phyloP scores from a whole-genome alignment of 2,797 vertebrate genomes.

The Rhadinocentrus ornatus region DNA sequence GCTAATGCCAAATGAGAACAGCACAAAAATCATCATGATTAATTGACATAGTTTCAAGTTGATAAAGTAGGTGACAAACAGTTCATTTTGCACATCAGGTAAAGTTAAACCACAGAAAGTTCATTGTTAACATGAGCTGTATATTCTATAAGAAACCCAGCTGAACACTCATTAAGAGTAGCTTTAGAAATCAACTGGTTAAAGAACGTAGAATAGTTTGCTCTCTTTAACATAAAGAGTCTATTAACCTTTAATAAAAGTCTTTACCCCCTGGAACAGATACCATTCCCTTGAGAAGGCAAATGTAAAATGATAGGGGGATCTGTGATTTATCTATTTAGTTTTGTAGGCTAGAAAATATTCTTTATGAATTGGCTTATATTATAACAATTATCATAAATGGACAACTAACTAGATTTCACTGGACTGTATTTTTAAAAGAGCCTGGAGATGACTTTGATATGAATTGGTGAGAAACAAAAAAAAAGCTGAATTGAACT shows the following conservation, averaged over 20 bases:
- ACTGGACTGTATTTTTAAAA: too few species aligned
- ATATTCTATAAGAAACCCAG: constrained; percentile 1
- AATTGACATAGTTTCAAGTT: neutral
- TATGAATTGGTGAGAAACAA: too few species aligned
- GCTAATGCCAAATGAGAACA: neutral
- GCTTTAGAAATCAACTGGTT: constrained; percentile 13
- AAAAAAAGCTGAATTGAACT: too few species aligned
- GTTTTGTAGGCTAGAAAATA: too few species aligned
- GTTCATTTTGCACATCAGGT: neutral
- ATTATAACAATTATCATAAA: too few species aligned
- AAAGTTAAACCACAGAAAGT: neutral
- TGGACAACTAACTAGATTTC: too few species aligned
- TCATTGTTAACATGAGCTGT: neutral
- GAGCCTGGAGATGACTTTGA: too few species aligned
- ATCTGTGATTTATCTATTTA: constrained; percentile 13
- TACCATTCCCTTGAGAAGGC: constrained; percentile 38
- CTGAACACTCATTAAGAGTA: constrained; percentile 13
- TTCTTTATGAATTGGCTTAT: too few species aligned
- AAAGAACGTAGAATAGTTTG: constrained; percentile 11
- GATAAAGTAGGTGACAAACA: neutral
- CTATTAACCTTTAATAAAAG: constrained; percentile 48
- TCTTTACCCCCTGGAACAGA: constrained; percentile 33
- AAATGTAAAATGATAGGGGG: constrained; percentile 57
- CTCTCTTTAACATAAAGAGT: constrained; percentile 25
- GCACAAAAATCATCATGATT: neutral